Base-by-base conservation (phyloP, 2,113 vertebrate genomes). In the Erythrocercus mccallii region DNA sequence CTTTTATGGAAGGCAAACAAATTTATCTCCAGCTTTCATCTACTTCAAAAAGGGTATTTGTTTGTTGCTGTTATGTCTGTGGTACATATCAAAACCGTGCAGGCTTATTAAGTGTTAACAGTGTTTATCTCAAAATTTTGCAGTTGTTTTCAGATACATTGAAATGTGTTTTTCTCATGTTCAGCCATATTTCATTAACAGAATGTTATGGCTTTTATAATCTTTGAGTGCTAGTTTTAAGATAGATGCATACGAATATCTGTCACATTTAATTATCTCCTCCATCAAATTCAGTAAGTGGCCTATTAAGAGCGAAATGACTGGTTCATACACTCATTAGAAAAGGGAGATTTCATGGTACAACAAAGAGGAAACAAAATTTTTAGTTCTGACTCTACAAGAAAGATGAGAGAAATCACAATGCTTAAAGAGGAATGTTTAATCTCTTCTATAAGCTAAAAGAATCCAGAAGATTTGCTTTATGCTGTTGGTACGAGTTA, bases 261-360 rank as follows among this genome's bases (percentile, higher is more conserved):
- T 94, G 93, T 97, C 97, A 97, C 74, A 74, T 98, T 98, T 98
- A 97, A 98, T 97, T 95, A 97, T 95, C 97, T 98, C 86, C 93
- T 97, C 95, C 95, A 94, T 98, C 97, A 96, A 42, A 62, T 96
- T 95, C 96, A 92, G 94, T 97, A 94, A 95, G 91, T 98, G 72
- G 81, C 92, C 94, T 96, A 93, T 95, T 97, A 97, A 97, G 92
- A 94, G 81, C 7, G 68, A 96, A 94, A 96, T 90, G 88, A 95
- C 94, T 97, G 96, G 96, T 94, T 98, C 95, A 95, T 91, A 94
- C 73, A 93, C 71, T 96, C 94, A 97, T 97, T 98, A 96, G 91
- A 96, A 96, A 87, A 87, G 47, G 56, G 90, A 95, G 88, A 93
- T 97, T 96, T 96, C 93, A 95, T 93, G 87, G 96, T 94, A 84